phyloP scores from a whole-genome alignment of 2,888 invertebrate genomes.

The Hirtodrosophila duncani region DNA sequence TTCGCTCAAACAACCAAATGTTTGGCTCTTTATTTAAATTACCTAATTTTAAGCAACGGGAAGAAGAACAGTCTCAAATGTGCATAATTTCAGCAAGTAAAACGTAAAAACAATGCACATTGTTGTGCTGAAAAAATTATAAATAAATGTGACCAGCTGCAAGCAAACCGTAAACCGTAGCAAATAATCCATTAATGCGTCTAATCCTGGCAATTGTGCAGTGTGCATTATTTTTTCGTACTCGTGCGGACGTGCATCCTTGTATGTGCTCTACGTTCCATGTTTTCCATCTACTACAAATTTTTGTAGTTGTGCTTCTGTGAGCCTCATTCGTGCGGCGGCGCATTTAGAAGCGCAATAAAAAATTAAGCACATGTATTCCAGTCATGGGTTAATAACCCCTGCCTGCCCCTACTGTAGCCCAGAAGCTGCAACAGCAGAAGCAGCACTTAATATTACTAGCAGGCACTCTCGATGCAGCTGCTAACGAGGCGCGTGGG shows the following conservation, averaged over 20 bases:
- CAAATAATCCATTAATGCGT: constrained; percentile 58
- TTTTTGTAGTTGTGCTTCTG: constrained; percentile 15
- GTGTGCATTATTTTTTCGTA: constrained; percentile 6
- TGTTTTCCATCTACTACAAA: neutral
- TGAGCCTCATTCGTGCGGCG: constrained; percentile 5
- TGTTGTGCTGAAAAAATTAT: constrained; percentile 6
- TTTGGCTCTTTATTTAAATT: too few relatives aligned
- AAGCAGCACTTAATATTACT: constrained; percentile 58
- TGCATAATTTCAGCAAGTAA: too few relatives aligned
- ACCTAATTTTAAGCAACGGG: too few relatives aligned
- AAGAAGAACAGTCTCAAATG: too few relatives aligned
- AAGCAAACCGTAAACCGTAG: constrained; percentile 22
- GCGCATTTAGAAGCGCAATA: constrained; percentile 30
- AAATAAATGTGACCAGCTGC: constrained; percentile 20
- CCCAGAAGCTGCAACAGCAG: constrained; percentile 20
- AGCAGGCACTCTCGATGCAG: constrained; percentile 46
- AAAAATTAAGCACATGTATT: constrained; percentile 58
- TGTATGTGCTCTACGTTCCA: neutral
- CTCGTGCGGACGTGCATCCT: too few relatives aligned
- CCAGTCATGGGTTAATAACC: constrained; percentile 67
- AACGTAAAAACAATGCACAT: neutral
- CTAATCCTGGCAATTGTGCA: constrained; percentile 46
- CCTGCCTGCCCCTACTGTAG: constrained; percentile 28
- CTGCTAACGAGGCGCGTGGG: constrained; percentile 39
- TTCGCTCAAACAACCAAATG: constrained; percentile 10